Evolutionary conservation across 2,797 vertebrate genomes (phyloP).

Genomic region (Chiroxiphia lanceolata): DNA sequence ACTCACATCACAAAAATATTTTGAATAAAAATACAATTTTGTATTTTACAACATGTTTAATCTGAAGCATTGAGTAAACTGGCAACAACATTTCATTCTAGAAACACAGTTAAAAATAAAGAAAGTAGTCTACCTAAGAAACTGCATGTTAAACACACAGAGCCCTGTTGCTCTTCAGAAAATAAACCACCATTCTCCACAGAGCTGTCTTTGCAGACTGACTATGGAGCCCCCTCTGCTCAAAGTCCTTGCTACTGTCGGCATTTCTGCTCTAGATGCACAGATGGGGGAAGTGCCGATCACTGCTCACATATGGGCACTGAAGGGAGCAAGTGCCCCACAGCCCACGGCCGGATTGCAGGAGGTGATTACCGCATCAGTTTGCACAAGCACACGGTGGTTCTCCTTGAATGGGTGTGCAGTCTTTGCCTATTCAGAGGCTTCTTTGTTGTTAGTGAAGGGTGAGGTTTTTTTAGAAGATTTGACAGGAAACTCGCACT

Average conservation of each 20-base stretch:
- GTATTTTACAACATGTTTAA: background rate
- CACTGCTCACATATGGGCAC: background rate
- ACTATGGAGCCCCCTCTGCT: background rate
- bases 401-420: background rate
- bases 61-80: background rate
- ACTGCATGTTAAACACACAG: background rate
- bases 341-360: background rate
- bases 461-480: background rate
- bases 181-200: background rate
- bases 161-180: background rate
- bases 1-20: conserved; percentile 10
- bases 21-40: conserved; percentile 9
- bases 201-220: background rate
- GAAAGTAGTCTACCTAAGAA: background rate
- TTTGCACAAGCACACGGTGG: background rate
- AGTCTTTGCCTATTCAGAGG: background rate
- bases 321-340: rapidly evolving
- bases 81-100: background rate
- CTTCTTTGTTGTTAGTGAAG: background rate
- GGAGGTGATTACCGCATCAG: background rate
- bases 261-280: background rate
- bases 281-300: background rate
- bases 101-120: background rate
- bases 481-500: background rate
- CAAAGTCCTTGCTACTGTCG: background rate